Conservation (phyloP, 2,888 invertebrate species). For the Ectobius pallidus region DNA sequence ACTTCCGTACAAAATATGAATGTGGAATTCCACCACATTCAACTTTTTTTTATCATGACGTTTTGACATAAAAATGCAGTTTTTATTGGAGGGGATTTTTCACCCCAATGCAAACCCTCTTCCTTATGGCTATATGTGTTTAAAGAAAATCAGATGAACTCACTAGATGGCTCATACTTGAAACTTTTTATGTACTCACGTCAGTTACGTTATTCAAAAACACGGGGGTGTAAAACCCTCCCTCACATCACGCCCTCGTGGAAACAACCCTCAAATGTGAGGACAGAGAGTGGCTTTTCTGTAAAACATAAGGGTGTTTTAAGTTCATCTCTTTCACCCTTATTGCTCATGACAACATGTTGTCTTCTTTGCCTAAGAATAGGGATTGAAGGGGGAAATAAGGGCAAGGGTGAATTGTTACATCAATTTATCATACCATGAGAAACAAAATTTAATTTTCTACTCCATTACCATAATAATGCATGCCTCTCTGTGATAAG, state of each 20-base stretch:
- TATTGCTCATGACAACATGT: conserved; percentile 6
- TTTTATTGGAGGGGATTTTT: no score
- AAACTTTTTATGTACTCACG: neutral
- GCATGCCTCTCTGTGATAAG: conserved; percentile 33
- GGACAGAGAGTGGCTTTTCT: conserved; percentile 15
- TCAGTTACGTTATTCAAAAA: neutral
- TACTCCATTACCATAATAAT: conserved; percentile 43
- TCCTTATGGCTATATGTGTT: neutral
- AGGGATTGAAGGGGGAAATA: conserved; percentile 7
- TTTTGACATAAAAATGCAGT: no score
- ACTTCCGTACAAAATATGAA: no score
- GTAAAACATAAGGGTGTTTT: conserved; percentile 23
- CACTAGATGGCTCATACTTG: neutral
- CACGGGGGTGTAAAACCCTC: neutral
- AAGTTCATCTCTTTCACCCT: conserved; percentile 21
- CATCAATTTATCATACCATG: conserved; percentile 39
- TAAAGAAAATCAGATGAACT: neutral
- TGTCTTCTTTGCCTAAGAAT: conserved; percentile 26
- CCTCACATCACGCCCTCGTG: neutral
- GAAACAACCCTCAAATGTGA: neutral
- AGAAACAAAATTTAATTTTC: conserved; percentile 43
- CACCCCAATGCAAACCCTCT: no score
- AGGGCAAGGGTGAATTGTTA: conserved; percentile 37
- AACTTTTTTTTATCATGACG: no score
- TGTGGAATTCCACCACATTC: no score